These are phyloP conservation scores for Origma solitaria DNA, from an alignment of 2,113 vertebrate genomes.

Conservation along the genomic window DNA sequence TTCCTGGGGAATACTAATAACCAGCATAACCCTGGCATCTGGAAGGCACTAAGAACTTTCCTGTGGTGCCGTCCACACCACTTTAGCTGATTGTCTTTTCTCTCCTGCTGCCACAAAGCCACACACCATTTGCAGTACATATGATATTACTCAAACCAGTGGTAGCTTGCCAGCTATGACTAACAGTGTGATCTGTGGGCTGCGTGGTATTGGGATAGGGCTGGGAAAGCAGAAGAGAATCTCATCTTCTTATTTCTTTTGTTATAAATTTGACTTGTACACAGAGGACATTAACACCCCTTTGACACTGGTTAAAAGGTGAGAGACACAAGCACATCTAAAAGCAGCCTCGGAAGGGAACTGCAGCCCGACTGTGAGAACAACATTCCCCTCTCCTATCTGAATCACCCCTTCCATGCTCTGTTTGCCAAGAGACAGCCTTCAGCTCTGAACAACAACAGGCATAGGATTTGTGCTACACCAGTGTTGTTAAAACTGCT, in stretches of 20 bases:
- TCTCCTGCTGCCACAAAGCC: neutral
- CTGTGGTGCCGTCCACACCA: neutral
- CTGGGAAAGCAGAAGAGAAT: neutral
- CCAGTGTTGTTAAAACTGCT: neutral
- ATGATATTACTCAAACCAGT: neutral
- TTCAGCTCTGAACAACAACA: neutral
- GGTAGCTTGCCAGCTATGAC: neutral
- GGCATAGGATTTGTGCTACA: neutral
- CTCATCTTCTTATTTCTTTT: neutral
- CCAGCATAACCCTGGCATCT: neutral
- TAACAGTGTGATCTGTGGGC: neutral
- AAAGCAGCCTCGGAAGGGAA: neutral
- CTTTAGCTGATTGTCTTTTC: neutral
- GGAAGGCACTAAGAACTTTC: neutral
- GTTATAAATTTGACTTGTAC: neutral
- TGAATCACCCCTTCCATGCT: neutral
- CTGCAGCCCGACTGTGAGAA: neutral
- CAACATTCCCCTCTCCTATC: neutral
- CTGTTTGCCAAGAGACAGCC: neutral
- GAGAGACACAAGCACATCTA: neutral
- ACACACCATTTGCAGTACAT: conserved; percentile 9
- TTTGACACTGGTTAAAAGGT: neutral
- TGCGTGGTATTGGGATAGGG: neutral
- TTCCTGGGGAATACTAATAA: neutral
- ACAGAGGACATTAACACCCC: neutral